Evolutionary conservation across 1,140 invertebrate species (phyloP).

Genomic region (Araneus ventricosus): DNA sequence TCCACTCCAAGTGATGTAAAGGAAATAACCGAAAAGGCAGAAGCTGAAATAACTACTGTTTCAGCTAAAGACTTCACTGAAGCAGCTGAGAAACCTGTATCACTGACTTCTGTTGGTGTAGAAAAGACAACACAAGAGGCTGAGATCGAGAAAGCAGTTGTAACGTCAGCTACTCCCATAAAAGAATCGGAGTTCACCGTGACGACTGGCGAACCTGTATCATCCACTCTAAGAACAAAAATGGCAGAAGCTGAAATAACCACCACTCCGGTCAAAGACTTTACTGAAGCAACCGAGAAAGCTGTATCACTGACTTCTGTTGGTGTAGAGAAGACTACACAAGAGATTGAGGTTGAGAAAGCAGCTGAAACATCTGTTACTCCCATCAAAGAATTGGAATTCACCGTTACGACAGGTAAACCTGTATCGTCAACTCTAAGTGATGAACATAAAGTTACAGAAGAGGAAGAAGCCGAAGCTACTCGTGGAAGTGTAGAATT

Average conservation of each 20-base stretch:
- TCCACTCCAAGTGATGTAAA: background rate
- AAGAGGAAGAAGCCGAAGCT: background rate
- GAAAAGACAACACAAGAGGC: too few species aligned
- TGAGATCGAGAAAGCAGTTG: background rate
- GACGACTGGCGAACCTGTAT: background rate
- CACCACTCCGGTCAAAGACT: background rate
- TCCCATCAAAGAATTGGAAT: background rate
- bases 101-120: background rate
- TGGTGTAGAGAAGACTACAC: background rate
- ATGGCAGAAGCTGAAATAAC: background rate
- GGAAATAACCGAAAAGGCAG: background rate
- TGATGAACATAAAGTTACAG: background rate
- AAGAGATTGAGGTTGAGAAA: background rate
- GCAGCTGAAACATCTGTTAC: background rate
- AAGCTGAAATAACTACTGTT: background rate
- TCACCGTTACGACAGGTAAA: background rate
- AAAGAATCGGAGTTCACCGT: background rate
- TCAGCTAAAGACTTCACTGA: background rate
- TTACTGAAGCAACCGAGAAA: background rate
- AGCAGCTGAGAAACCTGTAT: too few species aligned
- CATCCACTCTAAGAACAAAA: background rate
- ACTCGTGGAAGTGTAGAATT: background rate
- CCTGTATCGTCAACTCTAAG: background rate
- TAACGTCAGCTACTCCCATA: background rate
- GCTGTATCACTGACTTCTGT: background rate